Conservation (phyloP, 2,797 vertebrate genomes). For the Rhabdophis nuchalis region DNA sequence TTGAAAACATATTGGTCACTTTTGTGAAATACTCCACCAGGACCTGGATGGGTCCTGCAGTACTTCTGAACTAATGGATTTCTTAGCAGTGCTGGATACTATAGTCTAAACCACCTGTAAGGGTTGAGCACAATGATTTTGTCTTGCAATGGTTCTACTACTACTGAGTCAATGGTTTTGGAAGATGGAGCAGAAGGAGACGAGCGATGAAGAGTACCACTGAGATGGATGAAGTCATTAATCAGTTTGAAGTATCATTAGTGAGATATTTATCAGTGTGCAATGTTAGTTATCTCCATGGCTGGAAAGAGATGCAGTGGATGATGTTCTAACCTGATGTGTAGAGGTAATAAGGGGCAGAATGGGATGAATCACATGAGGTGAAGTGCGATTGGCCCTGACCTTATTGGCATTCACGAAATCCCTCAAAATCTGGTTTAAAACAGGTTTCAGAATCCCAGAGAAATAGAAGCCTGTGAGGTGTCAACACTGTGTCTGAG, state of each 20-base stretch:
- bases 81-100: neutral
- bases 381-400: neutral
- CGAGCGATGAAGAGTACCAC: neutral
- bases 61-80: neutral
- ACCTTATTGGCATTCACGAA: neutral
- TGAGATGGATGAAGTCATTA: neutral
- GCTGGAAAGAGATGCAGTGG: neutral
- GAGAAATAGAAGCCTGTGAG: neutral
- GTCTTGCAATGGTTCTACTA: neutral
- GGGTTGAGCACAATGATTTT: neutral
- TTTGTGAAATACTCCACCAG: neutral
- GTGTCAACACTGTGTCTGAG: neutral
- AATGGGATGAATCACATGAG: neutral
- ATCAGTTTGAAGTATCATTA: neutral
- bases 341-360: neutral
- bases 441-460: neutral
- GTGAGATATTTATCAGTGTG: neutral
- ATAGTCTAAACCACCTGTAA: neutral
- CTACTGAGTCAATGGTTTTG: neutral
- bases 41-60: neutral
- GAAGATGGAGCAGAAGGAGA: neutral
- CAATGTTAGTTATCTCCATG: neutral
- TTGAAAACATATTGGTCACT: neutral
- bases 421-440: neutral
- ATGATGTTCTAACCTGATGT: neutral